phyloP scores from a whole-genome alignment of 2,888 invertebrate species.

The Calephelis perditalis region DNA sequence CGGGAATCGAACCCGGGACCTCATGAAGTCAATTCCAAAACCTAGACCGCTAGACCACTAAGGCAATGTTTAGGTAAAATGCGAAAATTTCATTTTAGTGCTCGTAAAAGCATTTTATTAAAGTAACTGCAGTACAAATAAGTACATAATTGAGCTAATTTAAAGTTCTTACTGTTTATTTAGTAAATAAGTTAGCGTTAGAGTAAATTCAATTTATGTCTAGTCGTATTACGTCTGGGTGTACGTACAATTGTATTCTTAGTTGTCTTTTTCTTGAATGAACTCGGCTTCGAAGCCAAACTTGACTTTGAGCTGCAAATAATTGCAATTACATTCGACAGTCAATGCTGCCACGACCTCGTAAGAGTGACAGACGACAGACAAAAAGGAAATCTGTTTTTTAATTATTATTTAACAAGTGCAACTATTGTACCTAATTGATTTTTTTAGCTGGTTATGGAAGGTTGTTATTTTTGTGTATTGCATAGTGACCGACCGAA shows the following conservation, averaged over 20 bases:
- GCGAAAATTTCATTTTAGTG: no score
- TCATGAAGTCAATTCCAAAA: no score
- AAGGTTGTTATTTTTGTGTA: no score
- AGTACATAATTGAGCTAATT: background rate
- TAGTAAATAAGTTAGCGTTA: background rate
- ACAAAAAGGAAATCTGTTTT: background rate
- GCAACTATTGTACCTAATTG: background rate
- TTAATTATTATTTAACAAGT: background rate
- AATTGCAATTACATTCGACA: constrained; percentile 7
- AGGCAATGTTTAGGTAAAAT: no score
- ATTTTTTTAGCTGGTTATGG: no score
- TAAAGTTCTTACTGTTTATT: constrained; percentile 1
- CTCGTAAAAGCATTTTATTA: background rate
- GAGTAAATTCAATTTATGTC: constrained; percentile 21
- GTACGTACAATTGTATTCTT: constrained; percentile 18
- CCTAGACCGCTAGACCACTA: no score
- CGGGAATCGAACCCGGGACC: no score
- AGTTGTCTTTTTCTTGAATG: background rate
- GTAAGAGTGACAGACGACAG: background rate
- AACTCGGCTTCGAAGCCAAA: background rate
- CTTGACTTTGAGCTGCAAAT: constrained; percentile 1
- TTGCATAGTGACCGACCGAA: no score
- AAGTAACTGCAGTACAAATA: background rate
- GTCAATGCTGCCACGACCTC: background rate
- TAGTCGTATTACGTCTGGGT: constrained; percentile 15